phyloP scores from a whole-genome alignment of 2,888 invertebrate genomes.

The Brachypalpus laphriformis region DNA sequence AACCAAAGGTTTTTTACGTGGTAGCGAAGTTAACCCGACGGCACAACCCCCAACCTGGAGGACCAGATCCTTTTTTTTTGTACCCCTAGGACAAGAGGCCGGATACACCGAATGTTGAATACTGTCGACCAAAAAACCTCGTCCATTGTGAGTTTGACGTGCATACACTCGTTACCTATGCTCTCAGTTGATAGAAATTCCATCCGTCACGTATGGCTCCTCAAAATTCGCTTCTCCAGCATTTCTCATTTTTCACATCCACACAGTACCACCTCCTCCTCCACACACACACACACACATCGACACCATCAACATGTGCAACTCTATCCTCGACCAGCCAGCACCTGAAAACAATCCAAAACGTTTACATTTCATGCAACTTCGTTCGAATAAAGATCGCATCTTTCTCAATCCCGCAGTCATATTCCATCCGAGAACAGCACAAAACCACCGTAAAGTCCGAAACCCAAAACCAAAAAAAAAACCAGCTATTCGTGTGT shows the following conservation, averaged over 20 bases:
- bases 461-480: not conserved
- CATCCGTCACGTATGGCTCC: not conserved
- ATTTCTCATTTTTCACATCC: slow-evolving; percentile 5
- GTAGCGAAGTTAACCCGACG: too few relatives aligned
- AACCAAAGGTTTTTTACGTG: too few relatives aligned
- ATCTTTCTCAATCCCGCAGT: slow-evolving; percentile 63
- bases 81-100: too few relatives aligned
- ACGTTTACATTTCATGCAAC: slow-evolving; percentile 62
- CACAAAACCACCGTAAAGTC: slow-evolving; percentile 15
- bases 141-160: too few relatives aligned
- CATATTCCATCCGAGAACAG: slow-evolving; percentile 37
- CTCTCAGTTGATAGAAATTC: not conserved
- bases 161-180: too few relatives aligned
- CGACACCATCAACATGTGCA: slow-evolving; percentile 11
- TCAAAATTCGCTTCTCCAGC: not conserved
- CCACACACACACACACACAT: not conserved
- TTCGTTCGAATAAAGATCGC: slow-evolving; percentile 62
- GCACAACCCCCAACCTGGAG: too few relatives aligned
- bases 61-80: too few relatives aligned
- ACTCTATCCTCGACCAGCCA: slow-evolving; percentile 10
- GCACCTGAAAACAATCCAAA: slow-evolving; percentile 41
- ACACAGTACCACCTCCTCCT: not conserved
- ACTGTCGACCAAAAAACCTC: too few relatives aligned
- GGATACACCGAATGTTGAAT: too few relatives aligned
- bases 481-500: slow-evolving; percentile 60